Percentiles rank a stretch among this genome's conserved stretches.
Conservation (phyloP, 1,140 invertebrate genomes). For the Zaprionus davidi region DNA sequence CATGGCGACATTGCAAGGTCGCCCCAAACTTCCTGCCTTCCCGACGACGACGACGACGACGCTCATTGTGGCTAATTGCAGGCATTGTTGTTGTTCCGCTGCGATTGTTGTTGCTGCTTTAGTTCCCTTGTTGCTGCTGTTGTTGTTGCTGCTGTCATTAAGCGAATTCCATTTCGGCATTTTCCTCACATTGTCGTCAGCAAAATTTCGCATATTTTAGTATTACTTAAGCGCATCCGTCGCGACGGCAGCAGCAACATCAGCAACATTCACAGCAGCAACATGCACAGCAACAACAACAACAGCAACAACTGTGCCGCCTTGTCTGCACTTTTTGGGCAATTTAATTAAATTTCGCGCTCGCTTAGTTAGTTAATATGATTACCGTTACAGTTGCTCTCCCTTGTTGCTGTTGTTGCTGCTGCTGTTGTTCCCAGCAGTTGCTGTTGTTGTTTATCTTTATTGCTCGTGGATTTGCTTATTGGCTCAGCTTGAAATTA, state of each 20-base stretch:
- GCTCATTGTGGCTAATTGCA: conserved; percentile 68
- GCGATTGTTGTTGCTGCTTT: conserved; percentile 27
- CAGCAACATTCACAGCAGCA: conserved; percentile 5
- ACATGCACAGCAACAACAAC: conserved; percentile 10
- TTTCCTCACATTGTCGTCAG: conserved; percentile 60
- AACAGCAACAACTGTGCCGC: conserved; percentile 11
- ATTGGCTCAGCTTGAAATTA: conserved; percentile 29
- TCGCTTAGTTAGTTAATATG: conserved; percentile 68
- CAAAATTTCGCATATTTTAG: conserved; percentile 61
- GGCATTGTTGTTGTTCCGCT: conserved; percentile 51
- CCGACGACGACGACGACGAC: background rate
- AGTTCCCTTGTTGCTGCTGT: conserved; percentile 27
- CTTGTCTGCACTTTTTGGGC: conserved; percentile 55
- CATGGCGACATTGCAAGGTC: conserved; percentile 76
- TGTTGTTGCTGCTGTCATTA: conserved; percentile 50
- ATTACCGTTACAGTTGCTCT: conserved; percentile 62
- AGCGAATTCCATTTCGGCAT: conserved; percentile 72
- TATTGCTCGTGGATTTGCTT: conserved; percentile 36
- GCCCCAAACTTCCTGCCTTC: conserved; percentile 70
- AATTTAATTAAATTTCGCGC: conserved; percentile 70
- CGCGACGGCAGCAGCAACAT: conserved; percentile 11
- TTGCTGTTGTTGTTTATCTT: conserved; percentile 18
- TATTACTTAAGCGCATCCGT: conserved; percentile 65
- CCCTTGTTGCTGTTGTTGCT: conserved; percentile 3
- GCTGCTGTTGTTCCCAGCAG: conserved; percentile 8